These are phyloP conservation scores for Pristionchus arcanus DNA, from an alignment of 2,888 invertebrate species.

Conservation along the genomic window DNA sequence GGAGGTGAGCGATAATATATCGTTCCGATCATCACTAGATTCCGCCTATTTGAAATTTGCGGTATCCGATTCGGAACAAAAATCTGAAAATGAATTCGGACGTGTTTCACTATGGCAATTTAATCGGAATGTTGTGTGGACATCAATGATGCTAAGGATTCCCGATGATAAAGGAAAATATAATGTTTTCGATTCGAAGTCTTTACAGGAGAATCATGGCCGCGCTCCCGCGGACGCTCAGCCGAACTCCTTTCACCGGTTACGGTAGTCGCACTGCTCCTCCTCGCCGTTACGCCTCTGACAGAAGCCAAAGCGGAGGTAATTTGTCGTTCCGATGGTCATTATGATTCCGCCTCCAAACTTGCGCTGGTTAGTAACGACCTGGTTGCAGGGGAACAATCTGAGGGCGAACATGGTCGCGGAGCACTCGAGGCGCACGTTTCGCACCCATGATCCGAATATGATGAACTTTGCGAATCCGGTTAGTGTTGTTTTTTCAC, in stretches of 20 bases:
- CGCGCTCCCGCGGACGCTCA: background rate
- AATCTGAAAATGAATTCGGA: background rate
- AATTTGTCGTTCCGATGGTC: background rate
- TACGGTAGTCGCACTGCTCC: background rate
- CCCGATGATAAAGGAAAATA: no score
- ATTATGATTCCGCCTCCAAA: background rate
- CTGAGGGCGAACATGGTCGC: constrained; percentile 40
- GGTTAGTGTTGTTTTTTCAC: background rate
- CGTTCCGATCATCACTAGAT: no score
- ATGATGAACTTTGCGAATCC: constrained; percentile 29
- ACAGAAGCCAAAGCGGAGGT: background rate
- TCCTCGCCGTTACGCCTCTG: background rate
- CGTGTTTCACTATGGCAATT: background rate
- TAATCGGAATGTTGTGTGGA: background rate
- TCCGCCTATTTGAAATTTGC: no score
- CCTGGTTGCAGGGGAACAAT: background rate
- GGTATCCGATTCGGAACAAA: no score
- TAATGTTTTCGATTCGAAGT: no score
- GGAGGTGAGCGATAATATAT: background rate
- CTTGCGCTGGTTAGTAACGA: background rate
- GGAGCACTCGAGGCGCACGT: constrained; percentile 37
- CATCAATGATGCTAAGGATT: background rate
- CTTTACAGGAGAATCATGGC: background rate
- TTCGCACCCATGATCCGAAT: constrained; percentile 14
- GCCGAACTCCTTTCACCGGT: background rate